Percentiles rank a stretch among this genome's conserved stretches.
Conservation (phyloP, 2,113 vertebrate genomes). For the Rhadina sibilatrix region DNA sequence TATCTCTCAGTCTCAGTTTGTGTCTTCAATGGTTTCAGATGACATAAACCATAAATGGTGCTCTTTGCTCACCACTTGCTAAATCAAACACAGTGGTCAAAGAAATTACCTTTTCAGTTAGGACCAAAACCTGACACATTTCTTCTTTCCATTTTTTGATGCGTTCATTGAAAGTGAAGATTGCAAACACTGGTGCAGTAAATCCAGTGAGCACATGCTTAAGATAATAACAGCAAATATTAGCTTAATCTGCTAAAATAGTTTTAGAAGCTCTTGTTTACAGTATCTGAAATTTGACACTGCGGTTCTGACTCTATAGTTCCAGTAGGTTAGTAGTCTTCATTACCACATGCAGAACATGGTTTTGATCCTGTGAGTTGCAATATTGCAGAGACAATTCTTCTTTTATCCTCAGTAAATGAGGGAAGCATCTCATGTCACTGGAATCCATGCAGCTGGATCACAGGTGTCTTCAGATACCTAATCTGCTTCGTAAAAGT, state of each 20-base stretch:
- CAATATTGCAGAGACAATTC: background rate
- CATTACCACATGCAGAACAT: background rate
- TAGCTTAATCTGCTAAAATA: background rate
- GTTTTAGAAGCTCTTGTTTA: background rate
- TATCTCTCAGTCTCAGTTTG: background rate
- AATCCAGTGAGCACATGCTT: background rate
- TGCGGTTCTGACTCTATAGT: background rate
- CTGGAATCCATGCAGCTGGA: background rate
- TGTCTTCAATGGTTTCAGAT: background rate
- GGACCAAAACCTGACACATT: background rate
- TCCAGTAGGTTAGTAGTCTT: background rate
- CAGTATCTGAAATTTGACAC: background rate
- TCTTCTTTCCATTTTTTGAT: background rate
- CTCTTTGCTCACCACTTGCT: background rate
- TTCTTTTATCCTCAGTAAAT: background rate
- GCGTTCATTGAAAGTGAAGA: background rate
- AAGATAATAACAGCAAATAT: background rate
- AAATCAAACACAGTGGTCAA: background rate
- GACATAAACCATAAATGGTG: background rate
- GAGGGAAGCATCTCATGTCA: background rate
- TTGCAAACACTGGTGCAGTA: background rate
- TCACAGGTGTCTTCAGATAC: background rate
- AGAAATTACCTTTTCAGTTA: background rate
- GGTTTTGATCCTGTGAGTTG: background rate
- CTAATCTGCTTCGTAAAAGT: background rate